These are phyloP conservation scores for Geotrupes spiniger DNA, from an alignment of 2,888 invertebrate species.

Conservation along the genomic window DNA sequence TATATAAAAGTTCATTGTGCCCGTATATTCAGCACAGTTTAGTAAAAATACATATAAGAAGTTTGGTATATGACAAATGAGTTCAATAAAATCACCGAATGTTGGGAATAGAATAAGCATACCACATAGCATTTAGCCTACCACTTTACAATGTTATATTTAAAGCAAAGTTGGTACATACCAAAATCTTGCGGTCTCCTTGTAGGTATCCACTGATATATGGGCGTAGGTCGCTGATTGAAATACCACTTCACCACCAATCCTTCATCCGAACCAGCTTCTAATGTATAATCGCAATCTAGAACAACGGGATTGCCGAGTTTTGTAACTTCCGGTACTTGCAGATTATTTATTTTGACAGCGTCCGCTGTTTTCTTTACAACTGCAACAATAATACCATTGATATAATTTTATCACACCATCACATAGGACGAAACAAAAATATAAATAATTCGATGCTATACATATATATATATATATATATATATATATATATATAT, in stretches of 20 bases:
- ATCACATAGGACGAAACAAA: too few species aligned
- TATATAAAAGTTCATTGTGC: too few species aligned
- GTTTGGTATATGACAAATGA: too few species aligned
- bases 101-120: too few species aligned
- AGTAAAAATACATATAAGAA: too few species aligned
- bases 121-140: neutral
- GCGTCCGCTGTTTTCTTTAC: slow-evolving; percentile 9
- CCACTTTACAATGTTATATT: neutral
- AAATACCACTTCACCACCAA: slow-evolving; percentile 61
- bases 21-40: too few species aligned
- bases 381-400: slow-evolving; percentile 8
- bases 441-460: too few species aligned
- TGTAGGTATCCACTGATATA: slow-evolving; percentile 61
- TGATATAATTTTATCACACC: too few species aligned
- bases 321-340: slow-evolving; percentile 47
- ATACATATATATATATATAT: too few species aligned
- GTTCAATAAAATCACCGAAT: too few species aligned
- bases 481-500: too few species aligned
- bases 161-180: slow-evolving; percentile 36
- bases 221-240: slow-evolving; percentile 47
- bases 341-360: slow-evolving; percentile 43
- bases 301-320: slow-evolving; percentile 53
- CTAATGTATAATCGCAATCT: slow-evolving; percentile 56
- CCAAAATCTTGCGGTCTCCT: slow-evolving; percentile 51
- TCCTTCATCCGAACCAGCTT: slow-evolving; percentile 45